Evolutionary conservation across 2,113 vertebrate species (phyloP), one percentile per base, ranked within the genome.

Genomic region (Gnathonemus longibarbis): DNA sequence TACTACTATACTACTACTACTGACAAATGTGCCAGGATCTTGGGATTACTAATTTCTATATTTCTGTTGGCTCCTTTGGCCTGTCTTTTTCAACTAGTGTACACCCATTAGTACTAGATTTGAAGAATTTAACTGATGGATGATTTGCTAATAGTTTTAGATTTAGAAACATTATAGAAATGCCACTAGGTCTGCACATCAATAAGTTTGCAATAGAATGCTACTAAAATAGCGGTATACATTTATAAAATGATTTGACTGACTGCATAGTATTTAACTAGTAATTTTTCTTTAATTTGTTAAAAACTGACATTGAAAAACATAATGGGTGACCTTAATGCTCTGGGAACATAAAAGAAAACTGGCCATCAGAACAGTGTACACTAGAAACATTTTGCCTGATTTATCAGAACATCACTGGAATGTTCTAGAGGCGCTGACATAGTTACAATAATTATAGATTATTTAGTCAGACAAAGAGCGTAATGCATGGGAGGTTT

Each of bases 1-100:
- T 56, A 56, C 19, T 56, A 56, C 5, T 50, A 5, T 53, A 53
- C 52, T 56, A 56, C 11, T 50, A 50, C 53, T 56, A 21, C 19
- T 66, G 2, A 89, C 89, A 85, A 90, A 88, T 90, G 88, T 88
- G 74, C 89, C 86, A 87, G 84, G 62, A 90, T 90, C 91, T 87
- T 87, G 87, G 58, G 87, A 90, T 89, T 90, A 85, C 21, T 62
- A 0, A 24, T 58, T 62, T 62, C 21, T n/a, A 62, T 62, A 62
- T n/a, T n/a, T 62, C 8, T 58, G 21, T 24, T 58, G 21, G 6
- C 8, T 9, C 50, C 77, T 21, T 50, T 31, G 13, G 52, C 52
- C 74, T 15, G 83, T 91, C 89, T 24, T 66, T 17, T 62, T n/a
- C 58, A n/a, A n/a, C 2, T 49, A 66, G 56, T 46, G 35, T 21